phyloP scores from a whole-genome alignment of 2,113 vertebrate species.

The Oreochromis niloticus region DNA sequence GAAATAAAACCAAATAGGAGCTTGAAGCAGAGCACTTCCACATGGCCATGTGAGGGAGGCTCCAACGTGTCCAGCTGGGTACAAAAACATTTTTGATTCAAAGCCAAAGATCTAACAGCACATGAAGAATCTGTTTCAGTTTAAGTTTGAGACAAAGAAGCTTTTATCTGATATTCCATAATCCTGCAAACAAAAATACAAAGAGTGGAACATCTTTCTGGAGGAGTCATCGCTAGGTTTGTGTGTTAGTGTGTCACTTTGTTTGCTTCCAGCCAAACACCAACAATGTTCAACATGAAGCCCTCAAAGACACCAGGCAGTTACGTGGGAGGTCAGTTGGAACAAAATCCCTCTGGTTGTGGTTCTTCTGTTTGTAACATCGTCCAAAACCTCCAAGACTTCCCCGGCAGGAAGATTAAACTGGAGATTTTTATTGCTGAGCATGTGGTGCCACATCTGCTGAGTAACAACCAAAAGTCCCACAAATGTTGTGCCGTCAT shows the following conservation, averaged over 20 bases:
- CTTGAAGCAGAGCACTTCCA: not conserved
- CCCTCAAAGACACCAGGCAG: not conserved
- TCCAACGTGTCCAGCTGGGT: not conserved
- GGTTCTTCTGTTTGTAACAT: not conserved
- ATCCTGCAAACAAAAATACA: not conserved
- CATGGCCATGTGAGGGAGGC: not conserved
- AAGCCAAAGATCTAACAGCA: not conserved
- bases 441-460: not conserved
- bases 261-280: not conserved
- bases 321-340: not conserved
- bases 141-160: not conserved
- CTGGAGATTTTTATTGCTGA: not conserved
- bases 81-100: not conserved
- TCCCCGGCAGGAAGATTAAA: not conserved
- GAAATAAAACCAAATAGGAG: not conserved
- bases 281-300: not conserved
- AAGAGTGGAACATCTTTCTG: not conserved
- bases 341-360: not conserved
- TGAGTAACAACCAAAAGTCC: not conserved
- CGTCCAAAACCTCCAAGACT: not conserved
- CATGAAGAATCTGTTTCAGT: not conserved
- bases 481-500: not conserved
- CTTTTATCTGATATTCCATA: not conserved
- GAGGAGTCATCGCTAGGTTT: not conserved
- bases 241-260: not conserved